Evolutionary conservation across 2,888 invertebrate genomes (phyloP), one percentile per base, ranked within the genome.

Genomic region (Drosophila robusta): DNA sequence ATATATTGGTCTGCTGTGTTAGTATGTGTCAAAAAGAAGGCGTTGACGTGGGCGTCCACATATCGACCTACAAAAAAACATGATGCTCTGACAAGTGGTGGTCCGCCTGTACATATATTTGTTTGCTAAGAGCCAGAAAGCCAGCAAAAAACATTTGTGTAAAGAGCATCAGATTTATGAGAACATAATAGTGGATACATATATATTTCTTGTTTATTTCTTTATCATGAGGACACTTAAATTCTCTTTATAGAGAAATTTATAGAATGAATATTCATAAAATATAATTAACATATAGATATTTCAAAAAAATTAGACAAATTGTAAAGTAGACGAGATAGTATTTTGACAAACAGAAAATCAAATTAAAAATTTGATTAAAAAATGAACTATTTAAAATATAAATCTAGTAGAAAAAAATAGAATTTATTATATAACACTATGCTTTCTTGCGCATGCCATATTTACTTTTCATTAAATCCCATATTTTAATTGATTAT

Each of bases 1-100:
- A 29, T 32, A 11, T 29, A 5, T 36, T n/a, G 47, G 18, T 49
- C 16, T 54, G 45, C 9, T 32, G 14, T 50, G 41, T 52, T 61
- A 55, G 62, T 70, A 45, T 67, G 32, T 82, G 83, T 63, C 75
- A 86, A 86, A 75, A 72, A 73, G 87, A 81, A 89, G 87, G 87
- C 89, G 62, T 74, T 70, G 41, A 68, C 62, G 89, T 81, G 67
- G 87, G 82, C 63, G 87, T 61, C 41, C 49, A 56, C 32, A 78
- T 44, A 68, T 54, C 80, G 77, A 82, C 76, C 80, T 52, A 75
- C 60, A 86, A 79, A 70, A 45, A 51, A 75, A 60, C 41, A 44
- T 9, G 26, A 14, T 26, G 49, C 63, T 61, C 64, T 61, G 54
- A 55, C 75, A 72, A 86, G 83, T 81, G 66, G 67, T 60, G 56